Base-by-base conservation (phyloP, 2,888 invertebrate genomes). In the Achlya flavicornis region DNA sequence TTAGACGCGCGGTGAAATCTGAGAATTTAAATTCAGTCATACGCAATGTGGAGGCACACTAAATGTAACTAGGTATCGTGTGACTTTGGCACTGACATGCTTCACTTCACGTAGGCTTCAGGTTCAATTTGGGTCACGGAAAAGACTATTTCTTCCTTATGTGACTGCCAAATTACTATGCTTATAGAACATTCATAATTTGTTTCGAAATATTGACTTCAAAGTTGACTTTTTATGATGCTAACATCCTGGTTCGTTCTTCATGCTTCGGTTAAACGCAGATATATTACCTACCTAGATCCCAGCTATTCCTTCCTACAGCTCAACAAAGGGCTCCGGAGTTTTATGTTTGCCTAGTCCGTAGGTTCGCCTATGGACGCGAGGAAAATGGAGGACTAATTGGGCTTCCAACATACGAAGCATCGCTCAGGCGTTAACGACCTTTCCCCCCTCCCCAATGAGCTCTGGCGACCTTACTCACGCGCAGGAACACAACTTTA, bases 81-180 rank as follows among this genome's bases (percentile, higher is more conserved):
- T 60, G 26, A 11, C 59, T 41, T 60, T 60, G 60, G 19, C 43
- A 16, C 41, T 19, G 41, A n/a, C 10, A 41, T 16, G n/a, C 16
- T 32, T n/a, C 35, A 10, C 41, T 60, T 19, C 60, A 26, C 26
- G n/a, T 41, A 12, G 4, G 12, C 41, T 2, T 19, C 1, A 38
- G 5, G 59, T 8, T 53, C 12, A 43, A 43, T 41, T 19, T 41
- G 12, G 60, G 60, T 43, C 43, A 60, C n/a, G 53, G 41, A 11
- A 16, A 35, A 19, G 26, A 19, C 12, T 26, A 16, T 60, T 60
- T 60, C 41, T 60, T 41, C 41, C 60, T 60, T 26, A 41, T 59
- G 16, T 59, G 14, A 58, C 12, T 41, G 41, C 19, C 60, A 60
- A 60, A 41, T 41, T 41, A 7, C 41, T 53, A 41, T 41, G 41